Evolutionary conservation across 2,797 vertebrate species (phyloP), one percentile per base, ranked within the genome.

Genomic region (Betta splendens): DNA sequence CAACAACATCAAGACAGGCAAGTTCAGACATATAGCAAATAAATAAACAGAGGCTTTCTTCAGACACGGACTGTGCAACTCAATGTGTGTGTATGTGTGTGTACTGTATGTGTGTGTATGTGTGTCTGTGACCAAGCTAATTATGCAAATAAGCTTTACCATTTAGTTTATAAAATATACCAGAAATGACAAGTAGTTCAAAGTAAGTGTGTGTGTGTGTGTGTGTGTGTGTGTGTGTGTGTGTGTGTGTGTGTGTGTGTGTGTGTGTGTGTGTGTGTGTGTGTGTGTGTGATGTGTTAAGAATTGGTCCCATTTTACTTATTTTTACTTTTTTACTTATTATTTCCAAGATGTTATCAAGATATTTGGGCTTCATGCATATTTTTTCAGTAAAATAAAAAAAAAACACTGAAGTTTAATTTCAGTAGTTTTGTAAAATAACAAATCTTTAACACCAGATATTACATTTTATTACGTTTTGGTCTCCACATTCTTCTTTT

Each of bases 1-100:
- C 80, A 76, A 76, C 79, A 79, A 72, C 65, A 85, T 83, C 69
- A 78, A 72, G 77, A 68, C 57, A 38, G 59, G 77, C 72, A 75
- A 84, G 78, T 82, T 84, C 77, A 79, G 85, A 81, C 81, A 77
- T 83, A 71, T 75, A 79, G 62, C 75, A 80, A 82, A 86, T 83
- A 85, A 83, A 88, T 78, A 80, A 84, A 88, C 72, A 55, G 66
- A 62, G 77, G 69, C 67, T 75, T 64, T 65, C 61, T 72, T 56
- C n/a, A 25, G 75, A 81, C 73, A 80, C 64, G 71, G 52, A 64
- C 77, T 79, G 64, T 61, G 50, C 50, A 75, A 54, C 54, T 84
- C 72, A 53, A 52, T 75, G 58, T 70, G 63, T 56, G 3, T 53
- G 46, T 26, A 55, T 59, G 43, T 23, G 20, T 46, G 10, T 48